Percentiles rank a stretch among this genome's conserved stretches.
phyloP scores from a whole-genome alignment of 1,140 invertebrate species.

The Eubasilissa regina region DNA sequence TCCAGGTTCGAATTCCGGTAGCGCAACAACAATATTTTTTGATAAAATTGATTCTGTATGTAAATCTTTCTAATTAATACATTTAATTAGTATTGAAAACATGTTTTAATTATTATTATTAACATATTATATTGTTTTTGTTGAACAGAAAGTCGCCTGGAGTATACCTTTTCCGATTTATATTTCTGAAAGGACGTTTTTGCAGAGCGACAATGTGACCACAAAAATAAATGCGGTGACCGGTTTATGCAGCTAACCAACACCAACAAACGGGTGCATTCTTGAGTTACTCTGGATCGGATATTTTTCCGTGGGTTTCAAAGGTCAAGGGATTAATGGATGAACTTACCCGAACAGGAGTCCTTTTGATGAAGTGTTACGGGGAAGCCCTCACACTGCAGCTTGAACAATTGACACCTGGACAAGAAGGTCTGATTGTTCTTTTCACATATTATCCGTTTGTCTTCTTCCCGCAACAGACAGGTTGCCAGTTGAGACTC shows the following conservation, averaged over 20 bases:
- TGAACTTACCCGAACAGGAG: slow-evolving; percentile 1
- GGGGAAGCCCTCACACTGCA: background rate
- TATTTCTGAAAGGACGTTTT: background rate
- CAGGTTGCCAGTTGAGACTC: background rate
- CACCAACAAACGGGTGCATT: background rate
- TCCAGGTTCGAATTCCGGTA: too few species aligned
- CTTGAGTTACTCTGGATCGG: slow-evolving; percentile 9
- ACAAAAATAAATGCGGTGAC: background rate
- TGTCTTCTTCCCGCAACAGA: background rate
- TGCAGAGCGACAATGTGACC: background rate
- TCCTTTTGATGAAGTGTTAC: slow-evolving; percentile 5
- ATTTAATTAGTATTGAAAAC: too few species aligned
- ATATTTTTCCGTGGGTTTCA: background rate
- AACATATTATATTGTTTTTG: too few species aligned
- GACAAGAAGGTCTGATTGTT: slow-evolving; percentile 8
- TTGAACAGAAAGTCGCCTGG: too few species aligned
- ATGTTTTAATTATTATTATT: too few species aligned
- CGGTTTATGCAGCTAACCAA: background rate
- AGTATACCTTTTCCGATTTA: background rate
- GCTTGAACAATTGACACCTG: background rate
- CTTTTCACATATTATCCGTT: background rate
- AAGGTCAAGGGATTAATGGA: slow-evolving; percentile 8
- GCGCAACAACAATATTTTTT: too few species aligned
- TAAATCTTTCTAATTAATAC: too few species aligned
- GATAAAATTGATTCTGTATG: too few species aligned